Conservation (phyloP, 2,888 invertebrate genomes). For the Leucania comma region DNA sequence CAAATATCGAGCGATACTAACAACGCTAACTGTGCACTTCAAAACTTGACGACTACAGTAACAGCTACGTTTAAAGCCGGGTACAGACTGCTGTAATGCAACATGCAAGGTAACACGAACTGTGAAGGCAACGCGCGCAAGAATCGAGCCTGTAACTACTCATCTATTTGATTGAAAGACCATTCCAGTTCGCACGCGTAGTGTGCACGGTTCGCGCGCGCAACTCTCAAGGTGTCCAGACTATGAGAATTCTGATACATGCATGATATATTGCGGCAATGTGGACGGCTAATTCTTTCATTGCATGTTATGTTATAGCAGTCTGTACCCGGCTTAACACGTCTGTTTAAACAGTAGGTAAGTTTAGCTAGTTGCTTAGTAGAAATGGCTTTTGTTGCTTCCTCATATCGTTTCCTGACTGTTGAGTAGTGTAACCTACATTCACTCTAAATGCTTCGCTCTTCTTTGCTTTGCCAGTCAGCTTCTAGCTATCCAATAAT, state of each 20-base stretch:
- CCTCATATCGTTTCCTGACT: slow-evolving; percentile 8
- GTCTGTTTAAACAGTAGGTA: slow-evolving; percentile 18
- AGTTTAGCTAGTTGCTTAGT: slow-evolving; percentile 6
- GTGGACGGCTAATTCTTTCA: no score
- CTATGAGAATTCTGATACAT: no score
- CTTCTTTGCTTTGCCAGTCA: background rate
- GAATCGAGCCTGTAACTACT: no score
- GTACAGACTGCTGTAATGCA: no score
- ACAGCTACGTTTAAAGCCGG: background rate
- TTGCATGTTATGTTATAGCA: no score
- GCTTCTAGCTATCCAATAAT: background rate
- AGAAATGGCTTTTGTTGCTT: slow-evolving; percentile 15
- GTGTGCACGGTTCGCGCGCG: no score
- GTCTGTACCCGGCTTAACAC: background rate
- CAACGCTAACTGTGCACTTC: slow-evolving; percentile 70
- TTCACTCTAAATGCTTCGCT: background rate
- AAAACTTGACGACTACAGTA: slow-evolving; percentile 23
- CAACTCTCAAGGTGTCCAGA: no score
- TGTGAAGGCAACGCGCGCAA: no score
- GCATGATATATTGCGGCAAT: no score
- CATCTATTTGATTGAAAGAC: no score
- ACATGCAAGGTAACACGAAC: no score
- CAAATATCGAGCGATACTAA: slow-evolving; percentile 74
- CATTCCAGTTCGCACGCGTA: no score
- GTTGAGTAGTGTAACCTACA: background rate